phyloP scores from a whole-genome alignment of 2,888 invertebrate genomes.

The Calameuta pallipes region DNA sequence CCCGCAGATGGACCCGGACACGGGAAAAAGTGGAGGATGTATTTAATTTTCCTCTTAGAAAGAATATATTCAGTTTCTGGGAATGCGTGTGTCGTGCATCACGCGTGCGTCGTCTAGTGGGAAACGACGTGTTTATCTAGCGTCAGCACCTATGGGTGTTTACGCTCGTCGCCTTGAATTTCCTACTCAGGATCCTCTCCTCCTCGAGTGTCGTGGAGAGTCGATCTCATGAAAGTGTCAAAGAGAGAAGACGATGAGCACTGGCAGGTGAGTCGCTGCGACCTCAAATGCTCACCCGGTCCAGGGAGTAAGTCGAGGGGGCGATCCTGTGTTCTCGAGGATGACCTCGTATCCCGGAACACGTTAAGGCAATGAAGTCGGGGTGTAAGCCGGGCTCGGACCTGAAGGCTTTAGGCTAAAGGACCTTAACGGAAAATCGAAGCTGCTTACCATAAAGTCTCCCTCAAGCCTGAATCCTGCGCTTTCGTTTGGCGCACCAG shows the following conservation, averaged over 20 bases:
- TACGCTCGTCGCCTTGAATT: conserved; percentile 46
- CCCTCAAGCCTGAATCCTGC: conserved; percentile 55
- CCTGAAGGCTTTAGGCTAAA: conserved; percentile 35
- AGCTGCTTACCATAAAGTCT: conserved; percentile 64
- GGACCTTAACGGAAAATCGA: conserved; percentile 63
- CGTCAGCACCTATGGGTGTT: conserved; percentile 44
- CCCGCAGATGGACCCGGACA: no score
- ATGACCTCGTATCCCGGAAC: conserved; percentile 39
- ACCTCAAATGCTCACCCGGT: no score
- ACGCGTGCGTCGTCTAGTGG: conserved; percentile 20
- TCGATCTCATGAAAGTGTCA: no score
- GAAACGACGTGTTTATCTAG: conserved; percentile 45
- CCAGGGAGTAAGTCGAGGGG: no score
- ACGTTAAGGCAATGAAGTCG: conserved; percentile 48
- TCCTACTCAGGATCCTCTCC: conserved; percentile 26
- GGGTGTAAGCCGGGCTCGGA: conserved; percentile 11
- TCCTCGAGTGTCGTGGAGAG: neutral
- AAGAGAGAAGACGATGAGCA: no score
- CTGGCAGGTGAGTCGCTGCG: no score
- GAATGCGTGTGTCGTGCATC: conserved; percentile 19
- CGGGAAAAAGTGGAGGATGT: neutral
- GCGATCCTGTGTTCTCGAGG: no score
- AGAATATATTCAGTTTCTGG: conserved; percentile 39
- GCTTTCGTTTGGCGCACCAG: conserved; percentile 15
- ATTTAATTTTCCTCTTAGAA: conserved; percentile 37